Conservation (phyloP, 2,888 invertebrate species). For the Troides oblongomaculatus region DNA sequence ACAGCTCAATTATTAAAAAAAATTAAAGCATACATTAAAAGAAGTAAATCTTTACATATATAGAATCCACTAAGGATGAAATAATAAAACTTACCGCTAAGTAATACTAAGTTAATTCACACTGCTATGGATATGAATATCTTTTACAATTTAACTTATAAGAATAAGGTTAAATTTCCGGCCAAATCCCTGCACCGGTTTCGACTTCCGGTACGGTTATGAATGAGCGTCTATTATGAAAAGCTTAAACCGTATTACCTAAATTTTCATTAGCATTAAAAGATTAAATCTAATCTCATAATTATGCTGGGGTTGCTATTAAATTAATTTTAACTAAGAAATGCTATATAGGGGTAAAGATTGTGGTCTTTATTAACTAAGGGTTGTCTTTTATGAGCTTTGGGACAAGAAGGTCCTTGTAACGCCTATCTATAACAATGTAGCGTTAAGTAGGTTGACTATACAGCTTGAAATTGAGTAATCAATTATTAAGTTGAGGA, state of each 20-base stretch:
- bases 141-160: neutral
- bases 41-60: too few species aligned
- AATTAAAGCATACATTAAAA: too few species aligned
- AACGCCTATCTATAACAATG: too few species aligned
- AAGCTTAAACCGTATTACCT: neutral
- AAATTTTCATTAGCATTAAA: neutral
- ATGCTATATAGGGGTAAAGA: neutral
- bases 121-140: neutral
- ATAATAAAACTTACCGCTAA: too few species aligned
- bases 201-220: neutral
- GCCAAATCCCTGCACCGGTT: neutral
- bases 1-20: too few species aligned
- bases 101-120: too few species aligned
- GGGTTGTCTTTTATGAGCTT: neutral
- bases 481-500: too few species aligned
- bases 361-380: neutral
- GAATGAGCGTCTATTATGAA: neutral
- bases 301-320: neutral
- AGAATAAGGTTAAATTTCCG: neutral
- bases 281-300: conserved; percentile 1
- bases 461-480: too few species aligned
- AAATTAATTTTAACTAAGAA: neutral
- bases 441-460: too few species aligned
- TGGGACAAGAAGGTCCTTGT: too few species aligned
- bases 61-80: too few species aligned